Conservation (phyloP, 2,113 vertebrate species). For the Genyomyrus donnyi region DNA sequence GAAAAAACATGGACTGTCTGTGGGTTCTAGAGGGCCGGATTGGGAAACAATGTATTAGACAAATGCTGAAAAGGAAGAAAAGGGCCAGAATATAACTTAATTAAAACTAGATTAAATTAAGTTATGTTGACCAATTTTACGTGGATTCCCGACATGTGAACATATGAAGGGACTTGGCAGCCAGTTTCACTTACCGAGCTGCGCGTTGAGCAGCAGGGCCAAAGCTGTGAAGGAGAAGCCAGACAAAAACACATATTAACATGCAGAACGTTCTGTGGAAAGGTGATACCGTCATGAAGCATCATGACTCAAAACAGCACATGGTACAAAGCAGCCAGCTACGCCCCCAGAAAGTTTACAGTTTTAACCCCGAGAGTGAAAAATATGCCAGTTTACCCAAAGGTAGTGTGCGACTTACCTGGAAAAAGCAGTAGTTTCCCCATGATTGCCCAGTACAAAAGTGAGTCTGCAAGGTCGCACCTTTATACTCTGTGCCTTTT, state of each 20-base stretch:
- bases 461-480: not conserved
- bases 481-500: conserved; percentile 35
- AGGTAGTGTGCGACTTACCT: conserved; percentile 31
- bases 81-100: not conserved
- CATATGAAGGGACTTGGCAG: not conserved
- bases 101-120: not conserved
- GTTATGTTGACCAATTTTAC: not conserved
- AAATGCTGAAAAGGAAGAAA: not conserved
- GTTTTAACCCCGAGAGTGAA: not conserved
- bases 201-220: conserved; percentile 41
- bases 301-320: not conserved
- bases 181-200: conserved; percentile 45
- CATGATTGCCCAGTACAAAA: conserved; percentile 40
- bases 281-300: not conserved
- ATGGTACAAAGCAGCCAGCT: not conserved
- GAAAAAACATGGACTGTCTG: not conserved
- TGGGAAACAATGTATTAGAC: not conserved
- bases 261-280: not conserved
- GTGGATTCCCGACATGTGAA: not conserved
- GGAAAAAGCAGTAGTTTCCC: conserved; percentile 43
- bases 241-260: conserved; percentile 1
- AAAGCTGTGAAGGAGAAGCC: conserved; percentile 29
- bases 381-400: not conserved
- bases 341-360: not conserved
- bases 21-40: not conserved